Evolutionary conservation across 2,888 invertebrate species (phyloP).

Genomic region (Drosophila lutescens): DNA sequence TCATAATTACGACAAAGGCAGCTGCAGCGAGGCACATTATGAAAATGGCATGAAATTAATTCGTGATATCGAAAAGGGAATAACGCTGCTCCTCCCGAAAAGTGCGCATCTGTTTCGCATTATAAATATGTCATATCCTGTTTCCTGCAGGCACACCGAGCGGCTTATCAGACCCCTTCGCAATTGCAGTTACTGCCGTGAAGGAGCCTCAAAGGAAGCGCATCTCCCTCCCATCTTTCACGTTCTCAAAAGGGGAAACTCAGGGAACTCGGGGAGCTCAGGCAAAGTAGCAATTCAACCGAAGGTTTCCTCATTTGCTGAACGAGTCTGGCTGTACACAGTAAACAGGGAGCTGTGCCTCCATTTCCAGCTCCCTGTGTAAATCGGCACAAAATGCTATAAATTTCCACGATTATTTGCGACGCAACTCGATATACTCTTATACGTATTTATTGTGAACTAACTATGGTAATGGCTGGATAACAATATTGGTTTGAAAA

Average conservation of each 20-base stretch:
- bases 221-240: constrained; percentile 8
- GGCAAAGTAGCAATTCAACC: constrained; percentile 31
- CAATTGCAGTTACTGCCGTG: constrained; percentile 15
- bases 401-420: constrained; percentile 40
- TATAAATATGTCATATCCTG: constrained; percentile 80
- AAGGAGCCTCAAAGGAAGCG: constrained; percentile 35
- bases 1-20: constrained; percentile 51
- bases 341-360: constrained; percentile 6
- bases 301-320: constrained; percentile 31
- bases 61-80: constrained; percentile 33
- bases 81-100: constrained; percentile 34
- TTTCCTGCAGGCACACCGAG: constrained; percentile 66
- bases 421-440: constrained; percentile 19
- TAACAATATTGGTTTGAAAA: background rate
- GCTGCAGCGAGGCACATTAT: constrained; percentile 44
- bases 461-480: constrained; percentile 9
- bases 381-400: constrained; percentile 36
- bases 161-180: constrained; percentile 59
- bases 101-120: constrained; percentile 76
- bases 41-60: constrained; percentile 43
- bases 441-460: constrained; percentile 2
- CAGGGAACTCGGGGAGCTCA: constrained; percentile 5
- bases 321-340: constrained; percentile 5
- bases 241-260: constrained; percentile 3
- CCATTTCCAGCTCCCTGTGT: constrained; percentile 21